Base-by-base conservation (phyloP, 2,888 invertebrate genomes). In the Ophion ellenae region DNA sequence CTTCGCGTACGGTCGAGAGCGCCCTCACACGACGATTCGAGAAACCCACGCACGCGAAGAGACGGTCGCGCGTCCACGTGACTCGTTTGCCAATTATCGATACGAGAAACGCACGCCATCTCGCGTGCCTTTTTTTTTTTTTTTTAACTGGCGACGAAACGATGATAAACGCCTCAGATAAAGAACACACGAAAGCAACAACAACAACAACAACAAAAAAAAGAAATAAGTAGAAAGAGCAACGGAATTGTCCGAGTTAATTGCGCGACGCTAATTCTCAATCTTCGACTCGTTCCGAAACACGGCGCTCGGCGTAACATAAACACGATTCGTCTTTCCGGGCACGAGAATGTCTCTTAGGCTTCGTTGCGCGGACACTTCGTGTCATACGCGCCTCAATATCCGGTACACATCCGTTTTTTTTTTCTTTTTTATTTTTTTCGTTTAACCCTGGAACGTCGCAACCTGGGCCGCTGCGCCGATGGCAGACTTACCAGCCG, bases 261-360 rank as follows among this genome's bases (percentile, higher is more conserved):
- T 85, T 73, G 83, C 80, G 83, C 83, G 83, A 83, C 85, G 85
- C 85, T 85, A 85, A 85, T 85, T 85, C 85, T 85, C 85, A 85
- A 85, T 85, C 85, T 85, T 85, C 86, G 86, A 81, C 74, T 85
- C 78, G 71, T 87, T 83, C 89, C 88, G 24, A 88, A 81, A 88
- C 76, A 86, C 80, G 88, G 82, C 86, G 87, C 86, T 89, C 88
- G 86, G 87, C 89, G 87, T 88, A 40, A 9, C 40, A 89, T 64
- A 24, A 14, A 36, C 24, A 24, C 20, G 10, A 9, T 61, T 61
- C 61, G 40, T 53, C 53, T 53, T 53, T 53, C 14, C 40, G 40
- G 40, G 40, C 40, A 40, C 40, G 40, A 40, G 40, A 40, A 7
- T 53, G 3, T 14, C 5, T 17, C 53, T 5, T 14, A 53, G 53